A percentile compares a stretch with the other conserved stretches of the same genome.
Evolutionary conservation across 92 coral and sea anemone genomes (phyloP).

Genomic region (Bergia sp.): DNA sequence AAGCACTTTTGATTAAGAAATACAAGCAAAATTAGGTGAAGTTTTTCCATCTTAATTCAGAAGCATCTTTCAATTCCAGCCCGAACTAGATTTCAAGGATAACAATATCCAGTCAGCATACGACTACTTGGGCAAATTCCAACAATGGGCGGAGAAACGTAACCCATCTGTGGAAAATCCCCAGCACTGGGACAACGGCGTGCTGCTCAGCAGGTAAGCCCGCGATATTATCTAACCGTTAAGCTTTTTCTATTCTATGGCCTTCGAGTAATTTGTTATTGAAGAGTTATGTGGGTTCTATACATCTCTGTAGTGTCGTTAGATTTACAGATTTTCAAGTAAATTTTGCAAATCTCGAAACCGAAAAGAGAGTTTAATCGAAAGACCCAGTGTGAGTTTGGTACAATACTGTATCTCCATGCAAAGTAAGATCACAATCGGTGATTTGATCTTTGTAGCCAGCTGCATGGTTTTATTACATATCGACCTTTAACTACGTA

Average conservation of each 20-base stretch:
- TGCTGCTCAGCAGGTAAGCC: constrained; percentile 69
- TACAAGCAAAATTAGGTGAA: too few relatives aligned
- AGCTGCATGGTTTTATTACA: too few relatives aligned
- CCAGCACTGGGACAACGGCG: constrained; percentile 76
- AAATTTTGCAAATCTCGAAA: too few relatives aligned
- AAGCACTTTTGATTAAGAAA: too few relatives aligned
- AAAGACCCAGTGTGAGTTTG: too few relatives aligned
- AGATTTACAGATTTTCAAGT: too few relatives aligned
- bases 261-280: background rate
- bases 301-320: too few relatives aligned
- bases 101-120: constrained; percentile 57
- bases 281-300: background rate
- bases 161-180: constrained; percentile 55
- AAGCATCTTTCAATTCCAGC: constrained; percentile 39
- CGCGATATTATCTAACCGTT: background rate
- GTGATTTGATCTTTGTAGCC: too few relatives aligned
- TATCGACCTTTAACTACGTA: too few relatives aligned
- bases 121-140: constrained; percentile 43
- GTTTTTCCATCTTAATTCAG: background rate
- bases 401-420: too few relatives aligned
- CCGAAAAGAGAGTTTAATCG: too few relatives aligned
- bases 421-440: too few relatives aligned
- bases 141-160: constrained; percentile 54
- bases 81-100: constrained; percentile 64
- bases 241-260: background rate